Evolutionary conservation across 2,888 invertebrate genomes (phyloP).

Genomic region (Vesta saturnalis): DNA sequence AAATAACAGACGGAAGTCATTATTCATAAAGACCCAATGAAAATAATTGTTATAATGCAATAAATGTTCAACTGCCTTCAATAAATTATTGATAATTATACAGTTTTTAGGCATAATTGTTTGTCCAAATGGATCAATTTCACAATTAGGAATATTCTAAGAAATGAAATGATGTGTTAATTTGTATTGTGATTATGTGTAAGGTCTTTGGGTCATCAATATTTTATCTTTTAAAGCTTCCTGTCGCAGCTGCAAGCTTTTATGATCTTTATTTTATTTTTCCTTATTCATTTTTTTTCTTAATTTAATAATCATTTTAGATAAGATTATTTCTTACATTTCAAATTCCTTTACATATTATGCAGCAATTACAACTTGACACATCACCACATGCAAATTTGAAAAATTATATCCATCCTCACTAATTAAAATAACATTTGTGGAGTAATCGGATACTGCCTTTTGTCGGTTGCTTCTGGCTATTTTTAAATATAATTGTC

Average conservation of each 20-base stretch:
- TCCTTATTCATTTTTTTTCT: slow-evolving; percentile 26
- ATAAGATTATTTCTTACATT: slow-evolving; percentile 25
- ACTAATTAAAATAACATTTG: slow-evolving; percentile 34
- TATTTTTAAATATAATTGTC: slow-evolving; percentile 17
- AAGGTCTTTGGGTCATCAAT: slow-evolving; percentile 47
- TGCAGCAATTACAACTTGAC: neutral
- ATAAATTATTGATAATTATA: neutral
- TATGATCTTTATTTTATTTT: slow-evolving; percentile 25
- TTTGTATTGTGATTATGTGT: slow-evolving; percentile 42
- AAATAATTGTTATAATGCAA: slow-evolving; percentile 7
- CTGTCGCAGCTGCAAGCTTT: slow-evolving; percentile 42
- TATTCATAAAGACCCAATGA: neutral
- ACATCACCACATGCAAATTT: slow-evolving; percentile 16
- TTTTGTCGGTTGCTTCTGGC: slow-evolving; percentile 33
- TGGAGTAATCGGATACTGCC: slow-evolving; percentile 26
- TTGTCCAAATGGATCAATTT: neutral
- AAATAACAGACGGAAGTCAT: slow-evolving; percentile 1
- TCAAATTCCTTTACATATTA: slow-evolving; percentile 1
- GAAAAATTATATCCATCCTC: slow-evolving; percentile 5
- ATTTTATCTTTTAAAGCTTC: slow-evolving; percentile 47
- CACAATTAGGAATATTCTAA: slow-evolving; percentile 14
- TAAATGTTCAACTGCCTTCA: neutral
- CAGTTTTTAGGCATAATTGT: neutral
- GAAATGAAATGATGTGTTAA: slow-evolving; percentile 27
- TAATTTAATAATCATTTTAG: slow-evolving; percentile 22